Evolutionary conservation across 2,888 invertebrate species (phyloP).

Genomic region (Invenusta paracnida): DNA sequence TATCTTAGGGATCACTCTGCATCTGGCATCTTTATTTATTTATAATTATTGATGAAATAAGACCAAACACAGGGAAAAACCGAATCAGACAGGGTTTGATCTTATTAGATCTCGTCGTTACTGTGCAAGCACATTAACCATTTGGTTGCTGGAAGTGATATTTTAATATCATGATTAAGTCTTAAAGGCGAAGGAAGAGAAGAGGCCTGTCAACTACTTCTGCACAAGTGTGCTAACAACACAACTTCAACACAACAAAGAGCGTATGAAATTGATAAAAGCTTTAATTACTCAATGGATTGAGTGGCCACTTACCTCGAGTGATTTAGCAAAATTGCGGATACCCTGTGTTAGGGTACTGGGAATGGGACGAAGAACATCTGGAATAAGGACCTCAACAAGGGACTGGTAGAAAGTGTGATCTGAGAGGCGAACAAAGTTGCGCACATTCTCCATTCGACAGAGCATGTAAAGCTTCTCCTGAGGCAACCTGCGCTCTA

Average conservation of each 20-base stretch:
- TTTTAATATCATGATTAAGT: background rate
- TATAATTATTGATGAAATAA: too few species aligned
- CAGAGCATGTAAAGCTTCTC: constrained; percentile 2
- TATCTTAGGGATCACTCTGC: too few species aligned
- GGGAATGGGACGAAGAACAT: constrained; percentile 87
- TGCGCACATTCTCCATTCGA: constrained; percentile 68
- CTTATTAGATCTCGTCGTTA: too few species aligned
- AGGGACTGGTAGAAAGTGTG: constrained; percentile 87
- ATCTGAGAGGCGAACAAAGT: constrained; percentile 77
- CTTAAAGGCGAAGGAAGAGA: too few species aligned
- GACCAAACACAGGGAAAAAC: too few species aligned
- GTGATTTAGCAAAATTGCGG: constrained; percentile 82
- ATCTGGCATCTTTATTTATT: too few species aligned
- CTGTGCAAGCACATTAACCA: background rate
- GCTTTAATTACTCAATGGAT: background rate
- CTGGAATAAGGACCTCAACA: constrained; percentile 89
- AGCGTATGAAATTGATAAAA: too few species aligned
- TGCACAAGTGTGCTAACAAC: too few species aligned
- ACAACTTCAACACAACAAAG: too few species aligned
- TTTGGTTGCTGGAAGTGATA: too few species aligned
- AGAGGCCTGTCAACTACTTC: too few species aligned
- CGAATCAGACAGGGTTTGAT: too few species aligned
- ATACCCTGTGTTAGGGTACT: constrained; percentile 84
- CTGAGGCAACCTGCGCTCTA: background rate
- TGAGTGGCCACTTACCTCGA: constrained; percentile 63